Percentiles rank a stretch among this genome's conserved stretches.
These are phyloP conservation scores for Lutraria lutraria DNA, from an alignment of 2,888 invertebrate species.

Conservation along the genomic window DNA sequence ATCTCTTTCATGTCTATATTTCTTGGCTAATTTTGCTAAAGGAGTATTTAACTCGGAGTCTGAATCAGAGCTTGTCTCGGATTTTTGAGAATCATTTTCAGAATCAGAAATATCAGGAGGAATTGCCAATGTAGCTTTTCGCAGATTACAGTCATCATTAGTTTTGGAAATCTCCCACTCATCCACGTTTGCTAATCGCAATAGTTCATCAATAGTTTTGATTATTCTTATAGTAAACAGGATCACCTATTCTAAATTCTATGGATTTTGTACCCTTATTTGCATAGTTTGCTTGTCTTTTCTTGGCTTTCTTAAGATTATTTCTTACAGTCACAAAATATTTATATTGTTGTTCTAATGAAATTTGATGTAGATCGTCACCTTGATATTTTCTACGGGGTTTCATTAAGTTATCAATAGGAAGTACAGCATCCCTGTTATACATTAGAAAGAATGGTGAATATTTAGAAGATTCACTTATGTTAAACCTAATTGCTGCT, in stretches of 20 bases:
- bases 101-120: no score
- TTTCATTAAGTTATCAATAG: conserved; percentile 63
- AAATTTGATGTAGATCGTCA: conserved; percentile 62
- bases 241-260: conserved; percentile 57
- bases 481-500: conserved; percentile 63
- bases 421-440: conserved; percentile 61
- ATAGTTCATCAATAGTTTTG: conserved; percentile 47
- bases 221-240: conserved; percentile 62
- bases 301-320: conserved; percentile 53
- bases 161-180: conserved; percentile 36
- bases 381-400: conserved; percentile 57
- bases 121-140: conserved; percentile 35
- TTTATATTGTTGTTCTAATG: conserved; percentile 64
- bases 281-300: conserved; percentile 58
- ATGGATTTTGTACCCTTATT: conserved; percentile 52
- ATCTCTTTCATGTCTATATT: conserved; percentile 37
- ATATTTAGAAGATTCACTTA: conserved; percentile 43
- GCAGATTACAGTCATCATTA: background rate
- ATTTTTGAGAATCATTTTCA: no score
- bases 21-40: conserved; percentile 24
- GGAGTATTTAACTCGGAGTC: background rate
- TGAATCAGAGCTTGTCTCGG: no score
- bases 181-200: conserved; percentile 45
- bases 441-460: conserved; percentile 64
- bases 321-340: conserved; percentile 48